phyloP scores from a whole-genome alignment of 2,113 vertebrate genomes.

The Tursiops truncatus region DNA sequence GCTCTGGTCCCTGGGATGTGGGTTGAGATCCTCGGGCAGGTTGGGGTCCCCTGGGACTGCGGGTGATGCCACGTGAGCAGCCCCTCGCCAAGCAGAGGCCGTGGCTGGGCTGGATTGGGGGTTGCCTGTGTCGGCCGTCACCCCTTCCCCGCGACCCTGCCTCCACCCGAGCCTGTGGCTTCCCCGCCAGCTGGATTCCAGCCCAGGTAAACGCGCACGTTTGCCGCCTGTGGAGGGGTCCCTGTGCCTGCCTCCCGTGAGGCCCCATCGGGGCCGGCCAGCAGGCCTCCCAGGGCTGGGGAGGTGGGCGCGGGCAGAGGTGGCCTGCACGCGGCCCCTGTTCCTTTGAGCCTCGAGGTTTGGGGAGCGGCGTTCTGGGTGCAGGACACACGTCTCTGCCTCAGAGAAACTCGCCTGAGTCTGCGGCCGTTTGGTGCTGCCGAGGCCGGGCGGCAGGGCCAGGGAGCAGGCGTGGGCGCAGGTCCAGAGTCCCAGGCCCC shows the following conservation, averaged over 20 bases:
- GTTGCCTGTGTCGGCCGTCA: not conserved
- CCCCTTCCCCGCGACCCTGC: not conserved
- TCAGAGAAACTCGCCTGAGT: accelerated
- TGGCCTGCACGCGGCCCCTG: not conserved
- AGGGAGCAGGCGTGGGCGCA: not conserved
- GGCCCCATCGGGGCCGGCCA: not conserved
- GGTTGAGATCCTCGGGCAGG: not conserved
- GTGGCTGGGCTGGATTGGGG: not conserved
- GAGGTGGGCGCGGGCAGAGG: not conserved
- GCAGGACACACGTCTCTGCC: accelerated
- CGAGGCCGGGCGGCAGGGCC: no score
- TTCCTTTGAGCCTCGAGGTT: not conserved
- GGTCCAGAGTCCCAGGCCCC: not conserved
- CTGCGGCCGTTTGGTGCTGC: accelerated
- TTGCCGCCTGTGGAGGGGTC: not conserved
- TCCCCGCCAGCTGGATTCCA: not conserved
- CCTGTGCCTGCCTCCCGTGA: not conserved
- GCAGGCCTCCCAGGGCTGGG: not conserved
- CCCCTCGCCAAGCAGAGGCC: not conserved
- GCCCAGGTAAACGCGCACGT: not conserved
- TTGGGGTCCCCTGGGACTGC: not conserved
- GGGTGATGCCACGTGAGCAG: not conserved
- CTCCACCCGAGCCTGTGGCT: not conserved
- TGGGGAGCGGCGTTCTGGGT: not conserved
- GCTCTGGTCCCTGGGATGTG: not conserved